Base-by-base conservation (phyloP, 92 coral and sea anemone genomes). In the Metridium senile region DNA sequence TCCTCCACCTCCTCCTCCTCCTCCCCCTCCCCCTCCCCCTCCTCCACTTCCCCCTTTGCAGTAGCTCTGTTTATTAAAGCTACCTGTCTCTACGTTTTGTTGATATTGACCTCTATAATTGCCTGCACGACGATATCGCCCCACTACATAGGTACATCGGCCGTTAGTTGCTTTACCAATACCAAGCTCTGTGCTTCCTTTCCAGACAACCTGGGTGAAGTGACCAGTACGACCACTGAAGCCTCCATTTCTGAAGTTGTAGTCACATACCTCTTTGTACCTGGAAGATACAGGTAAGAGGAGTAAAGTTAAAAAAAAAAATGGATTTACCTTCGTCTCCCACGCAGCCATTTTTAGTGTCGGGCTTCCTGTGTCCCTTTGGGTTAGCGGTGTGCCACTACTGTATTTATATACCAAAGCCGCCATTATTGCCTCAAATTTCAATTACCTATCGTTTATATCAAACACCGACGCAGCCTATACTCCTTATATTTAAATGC, bases 61-160 rank as follows among this genome's bases (percentile, higher is more conserved):
- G 25, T 74, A 57, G 32, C 67, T 70, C 13, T 63, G 74, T 34
- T 68, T 86, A 80, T 84, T 61, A 34, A 93, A 93, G 46, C 85
- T 72, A 11, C 98, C 98, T 70, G 69, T 62, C 13, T 67, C 76
- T 29, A 94, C 98, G 68, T 94, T 94, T 33, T 71, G 68, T 33
- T 43, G 67, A 66, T 88, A 89, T 29, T 81, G 72, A 11, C 82
- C 92, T 0, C 77, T 23, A 23, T 74, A 81, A 82, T 91, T 91
- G 30, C 97, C 97, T 0, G 88, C 77, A 13, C 81, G 87, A 45
- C 87, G 84, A 75, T 95, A 95, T 25, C 99, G 93, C 18, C 95
- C 99, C 9, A 95, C 99, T 20, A 95, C 87, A 30, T 87, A 90
- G 1, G 97, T 85, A 54, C 97, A 95, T 3, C 82, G 80, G 27